These are phyloP conservation scores for Tachystola acroxantha DNA, from an alignment of 2,888 invertebrate genomes.

Conservation along the genomic window DNA sequence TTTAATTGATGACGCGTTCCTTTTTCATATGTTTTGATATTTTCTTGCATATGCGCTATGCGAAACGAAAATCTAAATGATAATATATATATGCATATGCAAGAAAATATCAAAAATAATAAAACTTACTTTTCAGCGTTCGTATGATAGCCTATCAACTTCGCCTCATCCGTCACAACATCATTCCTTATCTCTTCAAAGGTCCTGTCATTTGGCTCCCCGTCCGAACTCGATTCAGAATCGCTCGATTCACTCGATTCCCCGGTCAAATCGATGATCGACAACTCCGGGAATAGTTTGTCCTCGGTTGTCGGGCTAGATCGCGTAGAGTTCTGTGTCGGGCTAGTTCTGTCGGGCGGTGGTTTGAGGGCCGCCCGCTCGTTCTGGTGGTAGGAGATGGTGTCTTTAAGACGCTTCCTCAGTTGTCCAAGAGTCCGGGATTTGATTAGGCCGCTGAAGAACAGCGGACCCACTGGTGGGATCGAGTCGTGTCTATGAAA, in stretches of 20 bases:
- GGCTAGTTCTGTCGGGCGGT: neutral
- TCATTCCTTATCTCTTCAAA: slow-evolving; percentile 16
- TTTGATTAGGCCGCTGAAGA: slow-evolving; percentile 65
- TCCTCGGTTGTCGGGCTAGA: slow-evolving; percentile 17
- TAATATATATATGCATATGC: no score
- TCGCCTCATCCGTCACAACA: slow-evolving; percentile 16
- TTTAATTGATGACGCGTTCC: no score
- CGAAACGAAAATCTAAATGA: no score
- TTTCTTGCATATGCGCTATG: no score
- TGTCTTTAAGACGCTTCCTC: slow-evolving; percentile 49
- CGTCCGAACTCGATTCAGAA: slow-evolving; percentile 24
- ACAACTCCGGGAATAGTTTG: slow-evolving; percentile 35
- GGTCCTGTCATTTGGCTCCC: slow-evolving; percentile 12
- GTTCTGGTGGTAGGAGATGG: slow-evolving; percentile 42
- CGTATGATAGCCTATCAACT: slow-evolving; percentile 44
- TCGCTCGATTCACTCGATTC: slow-evolving; percentile 29
- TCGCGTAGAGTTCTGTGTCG: slow-evolving; percentile 8
- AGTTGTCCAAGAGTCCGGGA: slow-evolving; percentile 49
- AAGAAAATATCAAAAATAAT: no score
- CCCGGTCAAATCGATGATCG: slow-evolving; percentile 44
- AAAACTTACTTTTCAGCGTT: slow-evolving; percentile 52
- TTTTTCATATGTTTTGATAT: no score
- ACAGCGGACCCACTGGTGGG: slow-evolving; percentile 56
- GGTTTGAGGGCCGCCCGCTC: slow-evolving; percentile 32
- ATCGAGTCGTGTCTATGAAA: slow-evolving; percentile 28